These are phyloP conservation scores for Cybosia mesomella DNA, from an alignment of 2,888 invertebrate species.

Conservation along the genomic window DNA sequence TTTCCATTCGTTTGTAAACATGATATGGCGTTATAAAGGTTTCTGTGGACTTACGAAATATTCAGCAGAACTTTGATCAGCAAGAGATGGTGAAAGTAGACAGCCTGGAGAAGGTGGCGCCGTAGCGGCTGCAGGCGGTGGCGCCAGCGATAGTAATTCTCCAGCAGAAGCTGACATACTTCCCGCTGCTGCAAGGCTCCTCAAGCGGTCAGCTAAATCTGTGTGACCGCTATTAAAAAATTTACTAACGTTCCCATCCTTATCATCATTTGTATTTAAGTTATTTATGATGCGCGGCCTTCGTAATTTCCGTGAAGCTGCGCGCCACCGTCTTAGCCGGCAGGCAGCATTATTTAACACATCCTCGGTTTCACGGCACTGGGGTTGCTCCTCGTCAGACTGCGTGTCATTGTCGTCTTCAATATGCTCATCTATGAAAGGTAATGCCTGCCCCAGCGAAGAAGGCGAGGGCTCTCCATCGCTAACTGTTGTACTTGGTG, in stretches of 20 bases:
- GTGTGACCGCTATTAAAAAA: slow-evolving; percentile 70
- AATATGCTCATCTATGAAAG: slow-evolving; percentile 76
- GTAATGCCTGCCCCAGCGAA: slow-evolving; percentile 63
- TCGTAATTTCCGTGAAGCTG: slow-evolving; percentile 82
- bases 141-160: slow-evolving; percentile 80
- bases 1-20: slow-evolving; percentile 28
- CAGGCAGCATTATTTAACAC: slow-evolving; percentile 81
- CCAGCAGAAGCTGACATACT: slow-evolving; percentile 80
- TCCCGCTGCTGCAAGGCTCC: slow-evolving; percentile 80
- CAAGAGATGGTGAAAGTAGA: slow-evolving; percentile 77
- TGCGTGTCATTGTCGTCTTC: slow-evolving; percentile 63
- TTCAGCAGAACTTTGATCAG: slow-evolving; percentile 78
- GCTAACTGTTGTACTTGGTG: slow-evolving; percentile 57
- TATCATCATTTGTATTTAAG: slow-evolving; percentile 69
- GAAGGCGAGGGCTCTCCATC: slow-evolving; percentile 67
- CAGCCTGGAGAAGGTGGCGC: slow-evolving; percentile 84
- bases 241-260: slow-evolving; percentile 61
- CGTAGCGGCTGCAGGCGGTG: slow-evolving; percentile 80
- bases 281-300: slow-evolving; percentile 83
- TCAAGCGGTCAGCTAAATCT: slow-evolving; percentile 79
- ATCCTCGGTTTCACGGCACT: slow-evolving; percentile 72
- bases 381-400: slow-evolving; percentile 73
- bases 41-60: slow-evolving; percentile 75
- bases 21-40: slow-evolving; percentile 19
- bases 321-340: slow-evolving; percentile 82